Base-by-base conservation (phyloP, 1,140 invertebrate genomes). In the Drosophila kurseongensis region DNA sequence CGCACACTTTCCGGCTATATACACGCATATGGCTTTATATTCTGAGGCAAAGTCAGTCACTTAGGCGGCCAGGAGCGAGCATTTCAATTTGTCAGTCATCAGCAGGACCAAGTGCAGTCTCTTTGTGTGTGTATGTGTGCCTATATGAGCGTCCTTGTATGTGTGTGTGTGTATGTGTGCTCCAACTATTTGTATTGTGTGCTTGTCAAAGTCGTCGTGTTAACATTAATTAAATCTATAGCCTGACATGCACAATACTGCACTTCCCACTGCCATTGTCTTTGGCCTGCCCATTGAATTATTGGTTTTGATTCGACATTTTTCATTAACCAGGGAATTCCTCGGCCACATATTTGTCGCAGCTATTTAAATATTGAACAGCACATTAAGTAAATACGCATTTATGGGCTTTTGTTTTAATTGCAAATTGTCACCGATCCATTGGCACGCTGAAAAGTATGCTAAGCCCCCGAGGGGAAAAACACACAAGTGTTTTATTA, bases 211-310 rank as follows among this genome's bases (percentile, higher is more conserved):
- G 80, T 89, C 82, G 61, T 82, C 83, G 83, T 89, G 83, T 89
- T 89, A 86, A 86, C 84, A 86, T 86, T 86, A 86, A 89, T 86
- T 88, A 86, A 86, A 86, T 86, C 83, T 73, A 89, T 83, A 73
- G 80, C 58, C 61, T 75, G 65, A 65, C 83, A 78, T 62, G 75
- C 55, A 50, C 68, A 71, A 69, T 50, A 41, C 67, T 47, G 18
- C 69, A 55, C 54, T 54, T 61, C 44, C 59, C 71, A 42, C n/a
- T n/a, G n/a, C n/a, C 40, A 42, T 68, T 58, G 41, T 56, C 18
- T 27, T 29, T 12, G 36, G 12, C 29, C 29, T 4, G 14, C 38
- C 12, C 40, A 62, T 66, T 57, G 48, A 73, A 58, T 58, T 80
- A 62, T 85, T 71, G 42, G 75, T 67, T 78, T 54, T 75, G 65